Conservation (phyloP, 2,888 invertebrate species). For the Temnothorax unifasciatus region DNA sequence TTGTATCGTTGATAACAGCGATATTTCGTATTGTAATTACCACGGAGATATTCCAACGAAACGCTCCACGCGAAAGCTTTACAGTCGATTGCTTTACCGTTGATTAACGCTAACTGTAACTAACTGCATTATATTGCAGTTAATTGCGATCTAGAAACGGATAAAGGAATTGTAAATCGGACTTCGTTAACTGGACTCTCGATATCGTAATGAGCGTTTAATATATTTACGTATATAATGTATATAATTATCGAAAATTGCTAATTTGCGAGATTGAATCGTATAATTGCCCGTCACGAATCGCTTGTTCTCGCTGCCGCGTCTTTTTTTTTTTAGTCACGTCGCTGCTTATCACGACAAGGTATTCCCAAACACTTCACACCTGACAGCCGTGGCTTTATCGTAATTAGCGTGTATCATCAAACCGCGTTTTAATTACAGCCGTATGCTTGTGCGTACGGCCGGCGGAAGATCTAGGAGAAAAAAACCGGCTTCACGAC, state of each 20-base stretch:
- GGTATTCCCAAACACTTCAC: background rate
- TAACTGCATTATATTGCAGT: background rate
- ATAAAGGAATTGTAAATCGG: background rate
- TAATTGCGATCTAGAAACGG: conserved; percentile 32
- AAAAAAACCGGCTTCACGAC: background rate
- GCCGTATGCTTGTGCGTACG: background rate
- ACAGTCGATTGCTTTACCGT: conserved; percentile 26
- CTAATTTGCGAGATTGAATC: background rate
- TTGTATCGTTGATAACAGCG: background rate
- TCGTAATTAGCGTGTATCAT: conserved; percentile 36
- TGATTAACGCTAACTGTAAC: conserved; percentile 42
- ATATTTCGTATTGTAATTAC: background rate
- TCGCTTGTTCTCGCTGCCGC: background rate
- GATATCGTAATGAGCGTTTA: background rate
- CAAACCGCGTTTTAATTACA: conserved; percentile 20
- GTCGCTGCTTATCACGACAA: background rate
- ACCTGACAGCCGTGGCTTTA: background rate
- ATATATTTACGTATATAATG: background rate
- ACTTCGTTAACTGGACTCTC: background rate
- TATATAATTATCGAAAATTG: conserved; percentile 26
- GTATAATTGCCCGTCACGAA: background rate
- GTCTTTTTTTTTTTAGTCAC: background rate
- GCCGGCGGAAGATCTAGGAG: background rate
- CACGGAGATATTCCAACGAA: background rate
- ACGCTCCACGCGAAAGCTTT: background rate